These are phyloP conservation scores for Percina caprodes DNA, from an alignment of 2,113 vertebrate species.

Conservation along the genomic window DNA sequence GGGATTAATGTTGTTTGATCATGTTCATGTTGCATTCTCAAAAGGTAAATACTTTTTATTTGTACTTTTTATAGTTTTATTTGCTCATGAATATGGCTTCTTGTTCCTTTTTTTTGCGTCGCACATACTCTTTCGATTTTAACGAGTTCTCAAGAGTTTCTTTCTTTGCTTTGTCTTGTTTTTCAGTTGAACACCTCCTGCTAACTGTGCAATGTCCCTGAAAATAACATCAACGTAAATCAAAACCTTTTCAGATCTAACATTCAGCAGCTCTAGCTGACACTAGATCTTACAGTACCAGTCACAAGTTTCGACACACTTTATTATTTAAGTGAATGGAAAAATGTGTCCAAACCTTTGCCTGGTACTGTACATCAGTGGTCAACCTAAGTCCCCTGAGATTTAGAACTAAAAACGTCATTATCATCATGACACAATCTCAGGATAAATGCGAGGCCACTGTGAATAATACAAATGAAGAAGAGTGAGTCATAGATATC, in stretches of 20 bases:
- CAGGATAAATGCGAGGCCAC: not conserved
- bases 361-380: not conserved
- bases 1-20: not conserved
- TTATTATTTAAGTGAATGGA: no score
- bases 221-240: constrained; percentile 18
- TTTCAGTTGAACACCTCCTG: not conserved
- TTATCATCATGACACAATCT: not conserved
- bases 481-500: constrained; percentile 2
- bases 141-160: not conserved
- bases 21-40: not conserved
- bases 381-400: not conserved
- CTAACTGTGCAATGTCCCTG: not conserved
- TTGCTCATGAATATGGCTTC: not conserved
- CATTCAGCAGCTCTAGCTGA: not conserved
- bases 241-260: not conserved
- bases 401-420: constrained; percentile 11
- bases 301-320: no score
- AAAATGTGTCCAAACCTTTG: no score
- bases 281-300: not conserved
- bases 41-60: not conserved
- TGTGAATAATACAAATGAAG: constrained; percentile 7
- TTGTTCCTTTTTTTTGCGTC: not conserved
- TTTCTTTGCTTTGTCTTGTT: not conserved
- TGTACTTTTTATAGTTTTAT: no score
- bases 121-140: not conserved